Evolutionary conservation across 2,888 invertebrate genomes (phyloP).

Genomic region (Drosophila demipolita): DNA sequence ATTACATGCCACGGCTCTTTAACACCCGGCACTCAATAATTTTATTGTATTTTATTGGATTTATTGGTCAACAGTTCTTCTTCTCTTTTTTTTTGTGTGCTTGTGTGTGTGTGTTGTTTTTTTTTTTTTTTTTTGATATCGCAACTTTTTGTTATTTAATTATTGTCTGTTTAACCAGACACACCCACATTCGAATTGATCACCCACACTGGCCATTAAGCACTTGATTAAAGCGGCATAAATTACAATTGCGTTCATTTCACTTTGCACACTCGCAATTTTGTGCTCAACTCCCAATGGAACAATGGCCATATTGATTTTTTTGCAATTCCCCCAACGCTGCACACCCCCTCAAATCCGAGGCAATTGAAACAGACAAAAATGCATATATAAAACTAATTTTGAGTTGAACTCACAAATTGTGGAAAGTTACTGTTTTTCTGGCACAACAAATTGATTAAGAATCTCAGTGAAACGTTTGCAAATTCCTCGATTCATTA

Average conservation of each 20-base stretch:
- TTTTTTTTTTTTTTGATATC: not conserved
- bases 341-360: not conserved
- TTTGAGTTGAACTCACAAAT: not conserved
- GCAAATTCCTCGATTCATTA: not conserved
- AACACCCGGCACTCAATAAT: slow-evolving; percentile 5
- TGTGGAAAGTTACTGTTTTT: not conserved
- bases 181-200: not conserved
- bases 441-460: not conserved
- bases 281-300: not conserved
- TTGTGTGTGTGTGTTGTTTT: too few species aligned
- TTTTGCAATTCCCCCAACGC: not conserved
- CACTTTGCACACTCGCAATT: not conserved
- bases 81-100: too few species aligned
- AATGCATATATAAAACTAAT: not conserved
- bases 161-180: slow-evolving; percentile 8
- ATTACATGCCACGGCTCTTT: not conserved
- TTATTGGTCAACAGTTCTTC: slow-evolving; percentile 2
- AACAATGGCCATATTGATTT: not conserved
- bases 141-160: slow-evolving; percentile 11
- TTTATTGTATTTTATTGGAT: slow-evolving; percentile 11
- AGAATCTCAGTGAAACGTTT: not conserved
- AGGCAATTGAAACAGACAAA: not conserved
- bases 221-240: slow-evolving; percentile 59
- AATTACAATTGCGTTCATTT: slow-evolving; percentile 42
- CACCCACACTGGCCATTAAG: slow-evolving; percentile 25